Evolutionary conservation across 2,888 invertebrate species (phyloP).

Genomic region (Phaonia tiefii): DNA sequence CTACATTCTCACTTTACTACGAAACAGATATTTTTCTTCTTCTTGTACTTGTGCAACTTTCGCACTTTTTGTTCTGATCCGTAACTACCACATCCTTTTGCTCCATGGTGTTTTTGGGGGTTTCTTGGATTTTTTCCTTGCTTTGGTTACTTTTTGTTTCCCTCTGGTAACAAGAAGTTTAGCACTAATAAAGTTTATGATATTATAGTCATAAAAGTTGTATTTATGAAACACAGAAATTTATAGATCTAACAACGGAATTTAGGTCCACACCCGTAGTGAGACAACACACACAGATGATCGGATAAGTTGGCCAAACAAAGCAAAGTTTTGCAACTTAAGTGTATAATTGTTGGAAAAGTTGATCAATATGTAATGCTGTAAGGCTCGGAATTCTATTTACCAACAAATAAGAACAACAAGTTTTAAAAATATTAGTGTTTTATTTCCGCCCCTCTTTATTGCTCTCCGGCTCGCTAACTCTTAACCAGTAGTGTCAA

Average conservation of each 20-base stretch:
- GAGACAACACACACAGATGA: neutral
- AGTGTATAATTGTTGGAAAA: slow-evolving; percentile 34
- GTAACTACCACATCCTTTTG: too few relatives aligned
- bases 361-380: slow-evolving; percentile 11
- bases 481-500: neutral
- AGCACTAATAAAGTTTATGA: slow-evolving; percentile 32
- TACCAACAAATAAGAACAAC: neutral
- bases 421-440: too few relatives aligned
- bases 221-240: slow-evolving; percentile 15
- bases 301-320: neutral
- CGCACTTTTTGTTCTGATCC: neutral
- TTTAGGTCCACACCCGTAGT: too few relatives aligned
- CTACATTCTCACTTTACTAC: slow-evolving; percentile 24
- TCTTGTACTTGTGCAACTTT: slow-evolving; percentile 1
- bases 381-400: neutral
- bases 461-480: neutral
- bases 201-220: slow-evolving; percentile 31
- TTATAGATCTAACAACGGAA: neutral
- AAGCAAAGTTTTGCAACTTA: slow-evolving; percentile 23
- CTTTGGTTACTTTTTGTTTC: neutral
- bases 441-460: too few relatives aligned
- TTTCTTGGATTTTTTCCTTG: neutral
- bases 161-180: neutral
- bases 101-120: too few relatives aligned
- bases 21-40: slow-evolving; percentile 20